phyloP scores from a whole-genome alignment of 2,797 vertebrate genomes.

The Schizopygopsis malacanthus region DNA sequence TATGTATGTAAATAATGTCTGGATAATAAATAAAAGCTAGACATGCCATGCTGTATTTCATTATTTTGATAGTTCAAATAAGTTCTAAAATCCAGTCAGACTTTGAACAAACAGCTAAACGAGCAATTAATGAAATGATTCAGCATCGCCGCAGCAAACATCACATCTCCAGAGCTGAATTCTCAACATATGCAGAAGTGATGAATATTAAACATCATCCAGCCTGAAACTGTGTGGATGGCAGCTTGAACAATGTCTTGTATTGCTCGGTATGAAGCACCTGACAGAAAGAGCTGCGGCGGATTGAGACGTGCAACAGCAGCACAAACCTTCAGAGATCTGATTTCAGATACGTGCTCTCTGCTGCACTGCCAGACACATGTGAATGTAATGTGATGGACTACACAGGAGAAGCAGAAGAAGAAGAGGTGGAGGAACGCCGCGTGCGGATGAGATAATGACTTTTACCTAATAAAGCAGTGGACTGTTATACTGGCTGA shows the following conservation, averaged over 20 bases:
- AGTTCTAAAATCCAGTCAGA: neutral
- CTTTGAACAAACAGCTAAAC: neutral
- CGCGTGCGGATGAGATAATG: neutral
- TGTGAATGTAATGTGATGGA: slow-evolving; percentile 3
- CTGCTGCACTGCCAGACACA: neutral
- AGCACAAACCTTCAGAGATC: slow-evolving; percentile 43
- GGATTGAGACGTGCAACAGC: slow-evolving; percentile 39
- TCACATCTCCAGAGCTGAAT: neutral
- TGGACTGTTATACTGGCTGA: neutral
- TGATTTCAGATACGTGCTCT: slow-evolving; percentile 48
- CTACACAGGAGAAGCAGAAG: neutral
- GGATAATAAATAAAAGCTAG: neutral
- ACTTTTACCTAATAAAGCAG: neutral
- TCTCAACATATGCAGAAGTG: neutral
- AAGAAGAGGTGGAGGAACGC: neutral
- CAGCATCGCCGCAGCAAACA: neutral
- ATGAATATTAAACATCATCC: neutral
- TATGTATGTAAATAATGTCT: neutral
- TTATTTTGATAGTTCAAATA: no score
- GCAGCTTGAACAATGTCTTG: slow-evolving; percentile 14
- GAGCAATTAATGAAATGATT: neutral
- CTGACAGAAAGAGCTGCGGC: neutral
- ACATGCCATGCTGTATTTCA: neutral
- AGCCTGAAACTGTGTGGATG: neutral
- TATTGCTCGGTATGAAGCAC: neutral